phyloP scores from a whole-genome alignment of 2,113 vertebrate genomes.

The Nibea coibor region DNA sequence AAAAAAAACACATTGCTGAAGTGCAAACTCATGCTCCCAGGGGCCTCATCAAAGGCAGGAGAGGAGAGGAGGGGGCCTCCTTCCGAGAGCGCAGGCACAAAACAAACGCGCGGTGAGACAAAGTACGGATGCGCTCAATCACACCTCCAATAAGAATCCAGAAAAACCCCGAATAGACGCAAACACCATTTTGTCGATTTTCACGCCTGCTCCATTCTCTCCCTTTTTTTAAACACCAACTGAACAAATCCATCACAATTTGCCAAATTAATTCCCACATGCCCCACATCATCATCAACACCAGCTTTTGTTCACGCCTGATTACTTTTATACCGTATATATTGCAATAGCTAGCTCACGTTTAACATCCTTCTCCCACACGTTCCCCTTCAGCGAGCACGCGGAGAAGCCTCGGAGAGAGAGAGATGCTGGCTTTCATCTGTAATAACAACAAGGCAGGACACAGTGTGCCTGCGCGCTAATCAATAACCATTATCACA shows the following conservation, averaged over 20 bases:
- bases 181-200: constrained; percentile 48
- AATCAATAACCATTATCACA: constrained; percentile 77
- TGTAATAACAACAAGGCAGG: constrained; percentile 67
- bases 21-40: constrained; percentile 52
- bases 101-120: constrained; percentile 38
- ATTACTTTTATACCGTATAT: constrained; percentile 66
- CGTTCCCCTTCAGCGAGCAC: constrained; percentile 54
- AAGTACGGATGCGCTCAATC: constrained; percentile 29
- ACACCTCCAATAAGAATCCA: background rate
- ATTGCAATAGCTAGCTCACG: constrained; percentile 52
- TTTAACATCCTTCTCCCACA: constrained; percentile 70
- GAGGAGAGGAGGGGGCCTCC: constrained; percentile 35
- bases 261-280: constrained; percentile 67
- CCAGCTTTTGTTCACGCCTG: constrained; percentile 64
- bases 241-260: constrained; percentile 70
- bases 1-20: constrained; percentile 26
- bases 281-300: constrained; percentile 63
- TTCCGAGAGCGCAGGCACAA: constrained; percentile 2
- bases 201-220: constrained; percentile 23
- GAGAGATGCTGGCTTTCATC: constrained; percentile 54
- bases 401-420: constrained; percentile 22
- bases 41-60: constrained; percentile 59
- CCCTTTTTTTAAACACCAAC: constrained; percentile 16
- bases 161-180: constrained; percentile 3
- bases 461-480: constrained; percentile 47